Evolutionary conservation across 2,113 vertebrate species (phyloP).

Genomic region (Chlorodrepanis virens): DNA sequence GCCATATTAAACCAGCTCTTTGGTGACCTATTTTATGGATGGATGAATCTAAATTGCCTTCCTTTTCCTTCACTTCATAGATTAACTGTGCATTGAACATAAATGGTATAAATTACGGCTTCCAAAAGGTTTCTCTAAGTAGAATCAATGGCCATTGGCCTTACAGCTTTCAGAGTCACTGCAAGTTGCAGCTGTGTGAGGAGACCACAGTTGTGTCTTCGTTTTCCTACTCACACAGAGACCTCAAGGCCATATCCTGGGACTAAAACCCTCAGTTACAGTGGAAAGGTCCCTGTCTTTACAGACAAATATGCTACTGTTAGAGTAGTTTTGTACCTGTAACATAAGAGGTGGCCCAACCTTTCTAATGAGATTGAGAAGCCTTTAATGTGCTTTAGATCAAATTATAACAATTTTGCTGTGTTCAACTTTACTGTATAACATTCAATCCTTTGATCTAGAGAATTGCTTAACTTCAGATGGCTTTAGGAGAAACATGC

Average conservation of each 20-base stretch:
- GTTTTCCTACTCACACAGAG: neutral
- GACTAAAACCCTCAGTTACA: neutral
- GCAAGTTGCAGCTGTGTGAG: neutral
- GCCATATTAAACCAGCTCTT: neutral
- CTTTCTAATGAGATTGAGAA: neutral
- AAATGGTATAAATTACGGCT: constrained; percentile 16
- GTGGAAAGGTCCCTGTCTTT: neutral
- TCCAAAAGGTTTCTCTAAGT: neutral
- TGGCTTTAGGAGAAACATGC: neutral
- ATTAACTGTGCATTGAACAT: neutral
- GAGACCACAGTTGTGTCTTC: neutral
- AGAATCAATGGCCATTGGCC: neutral
- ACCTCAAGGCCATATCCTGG: neutral
- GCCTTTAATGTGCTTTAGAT: neutral
- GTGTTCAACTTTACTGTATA: neutral
- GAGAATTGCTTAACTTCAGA: neutral
- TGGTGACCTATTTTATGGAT: constrained; percentile 22
- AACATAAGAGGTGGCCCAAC: neutral
- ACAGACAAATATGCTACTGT: neutral
- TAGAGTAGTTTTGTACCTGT: neutral
- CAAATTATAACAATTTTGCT: neutral
- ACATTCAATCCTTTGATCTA: neutral
- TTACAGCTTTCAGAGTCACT: neutral
- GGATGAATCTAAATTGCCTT: neutral
- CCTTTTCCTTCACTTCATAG: neutral